phyloP scores from a whole-genome alignment of 2,113 vertebrate genomes.

The Xyliphius kryptos region DNA sequence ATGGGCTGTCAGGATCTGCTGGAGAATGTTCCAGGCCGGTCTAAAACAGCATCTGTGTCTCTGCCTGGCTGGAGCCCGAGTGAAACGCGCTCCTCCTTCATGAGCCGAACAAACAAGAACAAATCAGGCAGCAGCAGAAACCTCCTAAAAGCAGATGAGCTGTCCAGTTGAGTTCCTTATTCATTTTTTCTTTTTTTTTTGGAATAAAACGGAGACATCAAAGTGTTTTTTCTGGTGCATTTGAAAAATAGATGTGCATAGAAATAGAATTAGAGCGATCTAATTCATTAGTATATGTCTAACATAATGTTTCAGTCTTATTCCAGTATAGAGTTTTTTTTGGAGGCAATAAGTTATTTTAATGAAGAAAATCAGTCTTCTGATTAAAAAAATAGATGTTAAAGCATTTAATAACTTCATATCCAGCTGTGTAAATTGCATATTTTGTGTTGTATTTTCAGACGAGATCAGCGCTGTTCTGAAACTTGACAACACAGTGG shows the following conservation, averaged over 20 bases:
- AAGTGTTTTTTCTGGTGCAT: too few species aligned
- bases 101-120: slow-evolving; percentile 87
- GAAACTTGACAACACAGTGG: slow-evolving; percentile 98
- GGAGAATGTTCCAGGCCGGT: slow-evolving; percentile 92
- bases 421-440: too few species aligned
- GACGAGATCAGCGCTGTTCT: slow-evolving; percentile 96
- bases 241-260: too few species aligned
- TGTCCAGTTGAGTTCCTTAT: slow-evolving; percentile 83
- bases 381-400: too few species aligned
- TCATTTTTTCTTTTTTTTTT: background rate
- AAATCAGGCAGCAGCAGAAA: slow-evolving; percentile 84
- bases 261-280: too few species aligned
- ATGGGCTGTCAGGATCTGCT: slow-evolving; percentile 98
- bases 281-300: too few species aligned
- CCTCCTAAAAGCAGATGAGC: slow-evolving; percentile 88
- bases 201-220: too few species aligned
- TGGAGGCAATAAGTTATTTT: too few species aligned
- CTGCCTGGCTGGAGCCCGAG: slow-evolving; percentile 95
- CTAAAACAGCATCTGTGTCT: slow-evolving; percentile 80
- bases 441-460: slow-evolving; percentile 51
- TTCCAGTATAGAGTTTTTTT: too few species aligned
- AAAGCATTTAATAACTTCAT: too few species aligned
- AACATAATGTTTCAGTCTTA: too few species aligned
- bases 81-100: slow-evolving; percentile 92
- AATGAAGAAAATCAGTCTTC: too few species aligned